A percentile compares a stretch with the other conserved stretches of the same genome.
Evolutionary conservation across 2,888 invertebrate species (phyloP).

Genomic region (Microlaimidae sp.): DNA sequence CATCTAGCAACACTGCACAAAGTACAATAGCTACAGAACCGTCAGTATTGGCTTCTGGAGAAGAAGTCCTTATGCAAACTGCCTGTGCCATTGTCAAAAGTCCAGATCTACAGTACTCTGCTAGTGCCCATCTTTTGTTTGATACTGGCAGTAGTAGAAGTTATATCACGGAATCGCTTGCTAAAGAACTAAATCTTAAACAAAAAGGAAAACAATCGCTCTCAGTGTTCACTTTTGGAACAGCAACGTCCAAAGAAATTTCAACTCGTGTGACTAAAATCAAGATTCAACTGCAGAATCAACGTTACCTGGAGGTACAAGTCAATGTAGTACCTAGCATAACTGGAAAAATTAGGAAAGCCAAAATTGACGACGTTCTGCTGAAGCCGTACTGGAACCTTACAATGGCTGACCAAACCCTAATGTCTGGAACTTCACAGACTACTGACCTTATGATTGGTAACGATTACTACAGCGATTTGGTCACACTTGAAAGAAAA

Average conservation of each 20-base stretch:
- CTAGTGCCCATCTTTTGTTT: neutral
- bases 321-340: neutral
- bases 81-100: neutral
- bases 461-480: neutral
- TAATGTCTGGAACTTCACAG: neutral
- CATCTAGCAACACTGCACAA: too few relatives aligned
- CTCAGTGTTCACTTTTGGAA: neutral
- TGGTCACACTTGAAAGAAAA: neutral
- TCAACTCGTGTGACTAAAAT: too few relatives aligned
- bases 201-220: neutral
- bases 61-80: neutral
- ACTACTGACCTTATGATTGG: neutral
- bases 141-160: neutral
- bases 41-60: neutral
- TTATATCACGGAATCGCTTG: neutral
- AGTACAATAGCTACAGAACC: neutral
- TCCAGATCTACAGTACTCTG: neutral
- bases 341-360: neutral
- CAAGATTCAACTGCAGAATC: neutral
- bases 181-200: neutral
- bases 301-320: neutral
- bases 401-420: neutral
- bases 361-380: neutral
- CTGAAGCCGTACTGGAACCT: too few relatives aligned
- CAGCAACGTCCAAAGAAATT: neutral